phyloP scores from a whole-genome alignment of 1,140 invertebrate species.

The Zaprionus camerounensis region DNA sequence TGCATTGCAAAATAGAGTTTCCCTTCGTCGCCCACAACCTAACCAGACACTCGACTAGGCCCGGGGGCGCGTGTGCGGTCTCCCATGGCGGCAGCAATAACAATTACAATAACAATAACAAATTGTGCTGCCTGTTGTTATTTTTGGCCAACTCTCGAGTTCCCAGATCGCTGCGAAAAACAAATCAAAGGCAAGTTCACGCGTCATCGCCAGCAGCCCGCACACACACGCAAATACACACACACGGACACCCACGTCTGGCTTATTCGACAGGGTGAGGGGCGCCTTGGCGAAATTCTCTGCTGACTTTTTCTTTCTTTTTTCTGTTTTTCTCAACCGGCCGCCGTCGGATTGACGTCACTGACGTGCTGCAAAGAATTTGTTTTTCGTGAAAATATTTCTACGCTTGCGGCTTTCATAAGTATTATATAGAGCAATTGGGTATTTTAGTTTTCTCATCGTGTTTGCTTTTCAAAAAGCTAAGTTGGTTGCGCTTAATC shows the following conservation, averaged over 20 bases:
- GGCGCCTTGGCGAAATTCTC: constrained; percentile 31
- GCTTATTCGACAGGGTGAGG: constrained; percentile 37
- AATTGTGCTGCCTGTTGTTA: constrained; percentile 55
- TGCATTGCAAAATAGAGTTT: neutral
- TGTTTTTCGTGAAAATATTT: constrained; percentile 82
- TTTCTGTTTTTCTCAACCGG: constrained; percentile 56
- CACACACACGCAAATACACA: constrained; percentile 28
- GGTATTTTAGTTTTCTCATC: constrained; percentile 22
- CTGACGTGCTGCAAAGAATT: constrained; percentile 76
- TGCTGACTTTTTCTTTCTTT: constrained; percentile 29
- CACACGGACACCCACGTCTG: constrained; percentile 68
- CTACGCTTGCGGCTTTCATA: constrained; percentile 46
- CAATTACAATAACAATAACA: constrained; percentile 29
- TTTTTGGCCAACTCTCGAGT: constrained; percentile 58
- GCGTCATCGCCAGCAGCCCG: constrained; percentile 63
- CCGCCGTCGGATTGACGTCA: constrained; percentile 75
- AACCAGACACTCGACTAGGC: neutral
- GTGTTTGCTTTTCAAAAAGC: neutral
- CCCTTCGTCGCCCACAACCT: neutral
- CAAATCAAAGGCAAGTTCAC: constrained; percentile 81
- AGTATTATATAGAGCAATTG: constrained; percentile 30
- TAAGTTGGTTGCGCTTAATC: neutral
- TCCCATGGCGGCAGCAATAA: constrained; percentile 15
- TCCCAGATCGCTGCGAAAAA: constrained; percentile 44
- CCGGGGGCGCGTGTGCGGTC: constrained; percentile 15